Base-by-base conservation (phyloP, 1,140 invertebrate species). In the Plutomurus gul region DNA sequence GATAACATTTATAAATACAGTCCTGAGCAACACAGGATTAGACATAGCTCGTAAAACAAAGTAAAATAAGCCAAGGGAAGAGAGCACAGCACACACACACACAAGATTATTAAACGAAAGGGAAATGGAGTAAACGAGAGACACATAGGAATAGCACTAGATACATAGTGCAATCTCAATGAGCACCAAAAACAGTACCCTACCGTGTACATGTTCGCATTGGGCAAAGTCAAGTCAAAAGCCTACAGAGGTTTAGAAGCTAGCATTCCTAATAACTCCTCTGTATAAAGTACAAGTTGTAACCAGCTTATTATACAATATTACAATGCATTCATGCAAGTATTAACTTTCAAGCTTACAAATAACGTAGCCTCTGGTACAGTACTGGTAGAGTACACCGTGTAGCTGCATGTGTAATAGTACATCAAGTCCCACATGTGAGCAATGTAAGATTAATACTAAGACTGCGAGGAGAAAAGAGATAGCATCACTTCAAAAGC, bases 11-110 rank as follows among this genome's bases (percentile, higher is more conserved):
- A 7, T 65, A 65, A 65, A 65, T 33, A 65, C 27, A 25, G 36
- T 3, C 39, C n/a, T 65, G 36, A 33, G 3, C 36, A 65, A 33
- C 36, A 65, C 36, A 30, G 30, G 30, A 65, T 65, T 65, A n/a
- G n/a, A n/a, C n/a, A n/a, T n/a, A n/a, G n/a, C 56, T 65, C 13
- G 30, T 65, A 65, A 65, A 65, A 65, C 16, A 65, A 65, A 30
- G 27, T 65, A 65, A 65, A 65, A 65, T 65, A 65, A 65, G 56
- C 56, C 56, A 65, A 65, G 56, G 56, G 56, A 65, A 33, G 56
- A 65, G 56, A 60, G n/a, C 51, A 60, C n/a, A 65, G 27, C 56
- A 65, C 16, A 65, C 6, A 60, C 25, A 60, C 10, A 43, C 25
- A 30, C 30, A 65, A 33, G 56, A 65, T n/a, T n/a, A n/a, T n/a